Evolutionary conservation across 2,888 invertebrate genomes (phyloP), one percentile per base, ranked within the genome.

Genomic region (Euplagia quadripunctaria): DNA sequence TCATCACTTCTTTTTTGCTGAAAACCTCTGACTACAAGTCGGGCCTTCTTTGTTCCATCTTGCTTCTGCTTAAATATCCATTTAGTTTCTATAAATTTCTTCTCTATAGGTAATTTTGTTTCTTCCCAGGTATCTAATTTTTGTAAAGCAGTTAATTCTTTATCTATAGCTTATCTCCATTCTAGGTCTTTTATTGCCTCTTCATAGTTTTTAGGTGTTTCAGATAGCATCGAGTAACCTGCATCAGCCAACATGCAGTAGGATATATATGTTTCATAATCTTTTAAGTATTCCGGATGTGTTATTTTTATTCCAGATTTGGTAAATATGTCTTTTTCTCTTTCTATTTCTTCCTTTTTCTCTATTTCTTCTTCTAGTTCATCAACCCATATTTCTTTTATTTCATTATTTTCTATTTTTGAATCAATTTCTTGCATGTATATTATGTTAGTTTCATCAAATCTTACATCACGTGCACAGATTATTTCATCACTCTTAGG

Each of bases 21-120:
- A 58, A 70, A 70, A 12, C 69, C 69, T 61, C 61, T 69, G 3
- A 61, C 69, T 43, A 69, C 69, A 16, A 69, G 20, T 58, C 63
- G 17, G 2, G 69, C 63, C 20, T 70, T 70, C 49, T 70, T 70
- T 11, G 49, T 49, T 31, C 51, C 63, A 49, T 70, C 69, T 51
- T 43, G 63, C 49, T 70, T 70, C 4, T 17, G n/a, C 12, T 31
- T 46, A 31, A 70, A 70, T 49, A 70, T 31, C 69, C 69, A 70
- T 31, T 49, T 70, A 7, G 69, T 63, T 1, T 70, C 63, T 12
- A 63, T 63, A 4, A 63, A 51, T 12, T 70, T 70, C 4, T 16
- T n/a, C 14, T 16, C 69, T 49, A 20, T 14, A 49, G 69, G 63
- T 70, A 70, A 64, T 6, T 49, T 17, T 16, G 20, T 4, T 14